A percentile compares a stretch with the other conserved stretches of the same genome.
phyloP scores from a whole-genome alignment of 2,797 vertebrate species.

The Ambastaia sidthimunki region DNA sequence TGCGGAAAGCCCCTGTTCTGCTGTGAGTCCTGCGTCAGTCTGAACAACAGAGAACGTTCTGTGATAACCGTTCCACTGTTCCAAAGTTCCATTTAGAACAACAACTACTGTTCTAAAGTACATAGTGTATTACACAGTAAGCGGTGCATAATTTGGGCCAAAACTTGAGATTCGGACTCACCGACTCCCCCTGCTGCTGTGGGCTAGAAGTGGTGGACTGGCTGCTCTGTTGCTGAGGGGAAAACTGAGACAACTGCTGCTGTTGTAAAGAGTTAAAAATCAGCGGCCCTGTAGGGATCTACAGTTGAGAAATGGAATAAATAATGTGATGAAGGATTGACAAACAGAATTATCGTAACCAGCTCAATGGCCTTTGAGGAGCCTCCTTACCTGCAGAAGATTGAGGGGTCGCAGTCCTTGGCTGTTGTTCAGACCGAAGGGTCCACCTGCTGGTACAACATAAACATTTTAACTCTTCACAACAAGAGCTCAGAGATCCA shows the following conservation, averaged over 20 bases:
- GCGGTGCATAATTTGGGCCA: background rate
- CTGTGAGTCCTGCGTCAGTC: conserved; percentile 89
- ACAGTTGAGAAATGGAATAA: conserved; percentile 7
- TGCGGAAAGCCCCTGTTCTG: conserved; percentile 88
- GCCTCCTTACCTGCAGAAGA: conserved; percentile 89
- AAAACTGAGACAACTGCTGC: conserved; percentile 86
- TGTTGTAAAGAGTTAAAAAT: conserved; percentile 91
- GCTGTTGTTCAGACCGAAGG: conserved; percentile 91
- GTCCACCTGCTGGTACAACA: conserved; percentile 74
- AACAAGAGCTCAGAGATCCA: background rate
- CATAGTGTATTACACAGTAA: background rate
- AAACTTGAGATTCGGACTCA: conserved; percentile 63
- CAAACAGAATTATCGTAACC: background rate
- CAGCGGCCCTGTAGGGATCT: conserved; percentile 87
- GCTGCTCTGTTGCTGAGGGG: conserved; percentile 81
- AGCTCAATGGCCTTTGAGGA: background rate
- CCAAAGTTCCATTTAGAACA: background rate
- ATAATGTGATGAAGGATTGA: background rate
- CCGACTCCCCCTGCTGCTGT: conserved; percentile 85
- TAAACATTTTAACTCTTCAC: background rate
- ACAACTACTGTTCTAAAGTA: background rate
- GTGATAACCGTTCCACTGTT: too few species aligned
- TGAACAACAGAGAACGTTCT: conserved; percentile 64
- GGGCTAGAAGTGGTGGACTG: conserved; percentile 82
- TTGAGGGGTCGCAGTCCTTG: conserved; percentile 90